These are phyloP conservation scores for Leptopilina syphax DNA, from an alignment of 2,888 invertebrate species.

Conservation along the genomic window DNA sequence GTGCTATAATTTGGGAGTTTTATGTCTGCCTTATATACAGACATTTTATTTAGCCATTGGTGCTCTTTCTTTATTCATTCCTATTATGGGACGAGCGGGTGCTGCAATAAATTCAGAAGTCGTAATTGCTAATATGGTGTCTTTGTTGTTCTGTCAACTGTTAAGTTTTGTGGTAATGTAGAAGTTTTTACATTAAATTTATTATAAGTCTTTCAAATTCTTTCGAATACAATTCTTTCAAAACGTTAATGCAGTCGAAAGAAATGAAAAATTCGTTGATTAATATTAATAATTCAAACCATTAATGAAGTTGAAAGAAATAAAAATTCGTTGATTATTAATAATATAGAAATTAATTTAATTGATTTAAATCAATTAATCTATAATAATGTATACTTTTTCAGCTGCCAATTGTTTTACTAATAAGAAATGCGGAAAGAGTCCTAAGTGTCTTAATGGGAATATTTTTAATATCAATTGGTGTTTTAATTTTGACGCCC, in stretches of 20 bases:
- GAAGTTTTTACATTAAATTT: neutral
- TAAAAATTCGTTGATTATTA: neutral
- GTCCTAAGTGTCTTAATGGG: conserved; percentile 79
- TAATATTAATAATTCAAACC: neutral
- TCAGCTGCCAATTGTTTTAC: conserved; percentile 76
- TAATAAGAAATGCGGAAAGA: conserved; percentile 77
- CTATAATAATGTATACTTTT: conserved; percentile 50
- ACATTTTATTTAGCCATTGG: conserved; percentile 85
- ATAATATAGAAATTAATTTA: too few species aligned
- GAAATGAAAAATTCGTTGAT: neutral
- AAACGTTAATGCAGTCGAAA: too few species aligned
- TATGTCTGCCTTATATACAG: conserved; percentile 82
- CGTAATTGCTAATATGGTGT: conserved; percentile 79
- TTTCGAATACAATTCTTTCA: too few species aligned
- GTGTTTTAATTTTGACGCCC: conserved; percentile 82
- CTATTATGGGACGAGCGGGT: conserved; percentile 89
- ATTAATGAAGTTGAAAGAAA: too few species aligned
- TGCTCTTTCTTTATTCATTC: conserved; percentile 86
- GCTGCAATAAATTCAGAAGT: conserved; percentile 85
- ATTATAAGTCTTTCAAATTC: too few species aligned
- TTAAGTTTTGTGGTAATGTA: conserved; percentile 76
- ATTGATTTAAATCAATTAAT: neutral
- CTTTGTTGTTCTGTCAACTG: conserved; percentile 76
- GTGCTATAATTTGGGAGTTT: conserved; percentile 78
- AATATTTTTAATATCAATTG: conserved; percentile 78